Percentiles rank a stretch among this genome's conserved stretches.
phyloP scores from a whole-genome alignment of 2,797 vertebrate genomes.

The Malacoraja senta region DNA sequence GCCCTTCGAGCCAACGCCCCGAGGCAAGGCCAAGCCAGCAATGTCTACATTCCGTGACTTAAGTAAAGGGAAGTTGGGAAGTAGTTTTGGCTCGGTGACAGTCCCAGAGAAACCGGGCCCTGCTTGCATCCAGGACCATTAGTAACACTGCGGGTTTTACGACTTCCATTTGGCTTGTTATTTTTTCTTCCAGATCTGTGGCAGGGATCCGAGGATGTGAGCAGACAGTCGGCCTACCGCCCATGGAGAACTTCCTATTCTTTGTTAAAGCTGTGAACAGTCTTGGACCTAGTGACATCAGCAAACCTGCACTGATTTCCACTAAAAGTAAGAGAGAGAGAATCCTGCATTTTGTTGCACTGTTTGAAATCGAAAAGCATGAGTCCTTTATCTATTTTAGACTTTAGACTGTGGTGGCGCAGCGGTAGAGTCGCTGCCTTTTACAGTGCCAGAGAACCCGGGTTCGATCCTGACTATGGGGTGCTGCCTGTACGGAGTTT shows the following conservation, averaged over 20 bases:
- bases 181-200: constrained; percentile 66
- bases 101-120: not conserved
- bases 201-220: constrained; percentile 74
- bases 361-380: not conserved
- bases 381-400: not conserved
- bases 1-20: no score
- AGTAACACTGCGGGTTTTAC: not conserved
- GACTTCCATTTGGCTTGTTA: not conserved
- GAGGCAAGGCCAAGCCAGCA: no score
- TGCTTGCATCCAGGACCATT: not conserved
- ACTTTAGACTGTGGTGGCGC: no score
- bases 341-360: not conserved
- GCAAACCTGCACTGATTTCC: constrained; percentile 86
- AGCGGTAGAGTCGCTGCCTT: no score
- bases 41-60: no score
- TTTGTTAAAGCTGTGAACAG: constrained; percentile 81
- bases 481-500: no score
- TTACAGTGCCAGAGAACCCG: no score
- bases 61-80: not conserved
- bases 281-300: constrained; percentile 84
- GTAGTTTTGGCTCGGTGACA: not conserved
- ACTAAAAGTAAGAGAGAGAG: constrained; percentile 72
- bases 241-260: constrained; percentile 89
- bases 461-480: no score
- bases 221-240: constrained; percentile 75